Conservation (phyloP, 1,140 invertebrate genomes). For the Centruroides vittatus region DNA sequence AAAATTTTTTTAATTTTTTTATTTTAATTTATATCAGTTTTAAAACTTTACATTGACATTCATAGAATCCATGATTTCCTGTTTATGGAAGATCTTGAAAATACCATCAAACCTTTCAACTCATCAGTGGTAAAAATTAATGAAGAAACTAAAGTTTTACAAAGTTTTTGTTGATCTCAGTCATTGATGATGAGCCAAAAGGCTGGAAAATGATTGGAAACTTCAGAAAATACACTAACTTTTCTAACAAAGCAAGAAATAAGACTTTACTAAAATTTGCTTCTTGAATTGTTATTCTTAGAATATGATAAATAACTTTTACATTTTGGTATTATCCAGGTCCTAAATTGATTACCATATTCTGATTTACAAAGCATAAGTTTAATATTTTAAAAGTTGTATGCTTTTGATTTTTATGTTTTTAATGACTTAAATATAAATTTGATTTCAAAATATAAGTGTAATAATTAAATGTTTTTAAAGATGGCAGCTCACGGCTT, state of each 20-base stretch:
- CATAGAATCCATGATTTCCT: no score
- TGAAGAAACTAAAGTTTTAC: conserved; percentile 84
- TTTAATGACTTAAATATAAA: not conserved
- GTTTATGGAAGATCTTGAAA: no score
- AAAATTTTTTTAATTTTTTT: no score
- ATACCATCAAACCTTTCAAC: no score
- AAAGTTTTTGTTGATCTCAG: not conserved
- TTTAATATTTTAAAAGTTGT: not conserved
- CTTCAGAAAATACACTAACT: no score
- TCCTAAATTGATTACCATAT: not conserved
- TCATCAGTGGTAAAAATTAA: conserved; percentile 55
- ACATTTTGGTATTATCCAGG: not conserved
- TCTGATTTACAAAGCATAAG: not conserved
- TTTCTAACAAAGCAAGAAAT: not conserved
- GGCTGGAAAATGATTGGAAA: no score
- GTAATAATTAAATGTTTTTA: conserved; percentile 10
- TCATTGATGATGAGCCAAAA: not conserved
- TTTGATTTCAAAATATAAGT: not conserved
- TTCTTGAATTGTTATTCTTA: no score
- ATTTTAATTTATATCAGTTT: no score
- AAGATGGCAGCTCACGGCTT: conserved; percentile 96
- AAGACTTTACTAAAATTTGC: no score
- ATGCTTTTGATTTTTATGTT: not conserved
- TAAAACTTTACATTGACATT: no score
- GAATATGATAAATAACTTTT: not conserved